phyloP scores from a whole-genome alignment of 2,888 invertebrate species.

The Conops quadrifasciatus region DNA sequence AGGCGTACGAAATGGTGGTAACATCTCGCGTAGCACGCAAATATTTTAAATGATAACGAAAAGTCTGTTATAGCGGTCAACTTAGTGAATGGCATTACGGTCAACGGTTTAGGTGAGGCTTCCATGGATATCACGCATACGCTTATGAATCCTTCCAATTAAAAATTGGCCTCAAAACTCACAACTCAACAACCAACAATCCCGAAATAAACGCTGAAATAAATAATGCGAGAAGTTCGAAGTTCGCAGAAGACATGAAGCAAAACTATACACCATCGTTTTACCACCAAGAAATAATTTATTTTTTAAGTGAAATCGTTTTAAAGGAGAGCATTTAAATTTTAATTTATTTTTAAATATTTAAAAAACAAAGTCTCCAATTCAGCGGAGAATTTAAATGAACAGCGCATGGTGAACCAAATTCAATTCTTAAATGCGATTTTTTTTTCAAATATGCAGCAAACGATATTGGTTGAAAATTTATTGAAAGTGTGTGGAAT shows the following conservation, averaged over 20 bases:
- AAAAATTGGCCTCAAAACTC: constrained; percentile 38
- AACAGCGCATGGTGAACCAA: neutral
- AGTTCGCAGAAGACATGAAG: too few relatives aligned
- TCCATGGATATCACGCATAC: constrained; percentile 74
- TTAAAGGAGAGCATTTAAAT: constrained; percentile 34
- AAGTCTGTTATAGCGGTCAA: constrained; percentile 68
- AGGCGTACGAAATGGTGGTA: constrained; percentile 64
- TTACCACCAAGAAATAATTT: constrained; percentile 38
- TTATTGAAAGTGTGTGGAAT: neutral
- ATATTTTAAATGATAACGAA: constrained; percentile 28
- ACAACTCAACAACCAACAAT: constrained; percentile 4
- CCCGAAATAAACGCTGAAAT: neutral
- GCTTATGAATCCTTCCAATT: constrained; percentile 57
- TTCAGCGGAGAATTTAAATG: neutral
- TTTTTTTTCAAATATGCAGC: too few relatives aligned
- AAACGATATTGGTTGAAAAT: neutral
- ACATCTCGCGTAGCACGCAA: constrained; percentile 21
- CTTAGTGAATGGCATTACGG: constrained; percentile 79
- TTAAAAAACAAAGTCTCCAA: neutral
- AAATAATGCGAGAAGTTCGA: neutral
- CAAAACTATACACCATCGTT: constrained; percentile 29
- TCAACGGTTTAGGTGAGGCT: constrained; percentile 78
- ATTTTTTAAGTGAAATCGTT: constrained; percentile 39
- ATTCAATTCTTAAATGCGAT: neutral
- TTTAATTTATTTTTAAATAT: constrained; percentile 36